A percentile compares a stretch with the other conserved stretches of the same genome.
These are phyloP conservation scores for Acleris sparsana DNA, from an alignment of 2,888 invertebrate genomes.

Conservation along the genomic window DNA sequence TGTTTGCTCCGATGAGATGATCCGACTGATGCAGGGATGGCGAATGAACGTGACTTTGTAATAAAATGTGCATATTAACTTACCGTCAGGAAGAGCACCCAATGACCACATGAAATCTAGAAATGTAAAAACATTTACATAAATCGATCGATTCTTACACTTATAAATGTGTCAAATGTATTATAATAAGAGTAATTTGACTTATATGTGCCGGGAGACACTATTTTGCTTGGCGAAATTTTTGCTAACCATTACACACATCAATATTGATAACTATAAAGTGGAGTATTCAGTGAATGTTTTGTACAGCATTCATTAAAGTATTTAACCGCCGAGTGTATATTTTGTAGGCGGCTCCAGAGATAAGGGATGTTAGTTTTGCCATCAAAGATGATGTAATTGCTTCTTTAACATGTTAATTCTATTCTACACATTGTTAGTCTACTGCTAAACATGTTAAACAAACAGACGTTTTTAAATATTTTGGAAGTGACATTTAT, in stretches of 20 bases:
- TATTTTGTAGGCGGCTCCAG: conserved; percentile 63
- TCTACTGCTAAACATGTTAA: conserved; percentile 83
- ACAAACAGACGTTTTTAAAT: conserved; percentile 81
- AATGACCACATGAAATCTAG: conserved; percentile 99
- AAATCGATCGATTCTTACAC: conserved; percentile 81
- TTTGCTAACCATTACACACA: conserved; percentile 46
- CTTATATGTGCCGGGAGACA: conserved; percentile 76
- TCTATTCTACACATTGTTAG: conserved; percentile 81
- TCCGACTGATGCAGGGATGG: conserved; percentile 60
- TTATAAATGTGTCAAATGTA: conserved; percentile 62
- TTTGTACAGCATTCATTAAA: conserved; percentile 32
- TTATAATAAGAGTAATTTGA: conserved; percentile 53
- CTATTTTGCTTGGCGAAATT: conserved; percentile 82
- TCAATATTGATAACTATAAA: conserved; percentile 56
- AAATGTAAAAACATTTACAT: conserved; percentile 86
- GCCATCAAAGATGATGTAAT: conserved; percentile 58
- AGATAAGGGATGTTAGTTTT: conserved; percentile 75
- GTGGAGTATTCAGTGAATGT: conserved; percentile 57
- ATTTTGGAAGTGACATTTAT: conserved; percentile 81
- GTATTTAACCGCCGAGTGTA: conserved; percentile 31
- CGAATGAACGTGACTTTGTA: conserved; percentile 64
- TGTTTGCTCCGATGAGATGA: conserved; percentile 43
- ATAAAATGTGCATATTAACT: conserved; percentile 82
- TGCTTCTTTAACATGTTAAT: conserved; percentile 70
- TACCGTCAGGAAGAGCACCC: conserved; percentile 98